phyloP scores from a whole-genome alignment of 2,888 invertebrate species.

The Endomychus coccineus region DNA sequence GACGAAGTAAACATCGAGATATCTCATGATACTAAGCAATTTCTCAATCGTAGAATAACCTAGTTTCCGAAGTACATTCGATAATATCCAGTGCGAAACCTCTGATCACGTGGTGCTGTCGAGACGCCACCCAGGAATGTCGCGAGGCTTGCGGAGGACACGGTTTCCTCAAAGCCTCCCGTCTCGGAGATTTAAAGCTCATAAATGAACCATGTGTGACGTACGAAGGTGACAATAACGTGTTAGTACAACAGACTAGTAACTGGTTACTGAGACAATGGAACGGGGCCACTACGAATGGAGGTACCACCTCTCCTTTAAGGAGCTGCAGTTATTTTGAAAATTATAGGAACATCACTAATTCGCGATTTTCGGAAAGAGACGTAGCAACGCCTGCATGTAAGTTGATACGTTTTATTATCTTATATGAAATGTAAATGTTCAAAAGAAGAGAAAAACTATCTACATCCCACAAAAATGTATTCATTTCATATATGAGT shows the following conservation, averaged over 20 bases:
- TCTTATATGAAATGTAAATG: too few species aligned
- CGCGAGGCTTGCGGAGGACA: slow-evolving; percentile 86
- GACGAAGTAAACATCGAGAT: too few species aligned
- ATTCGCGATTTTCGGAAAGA: not conserved
- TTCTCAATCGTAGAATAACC: slow-evolving; percentile 48
- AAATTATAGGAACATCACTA: not conserved
- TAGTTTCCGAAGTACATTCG: slow-evolving; percentile 63
- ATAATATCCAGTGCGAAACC: slow-evolving; percentile 62
- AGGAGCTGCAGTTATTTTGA: slow-evolving; percentile 3
- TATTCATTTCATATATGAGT: too few species aligned
- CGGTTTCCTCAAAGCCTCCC: slow-evolving; percentile 73
- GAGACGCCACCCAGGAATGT: slow-evolving; percentile 71
- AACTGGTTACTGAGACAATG: slow-evolving; percentile 76
- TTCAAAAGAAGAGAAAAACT: too few species aligned
- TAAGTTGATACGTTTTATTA: too few species aligned
- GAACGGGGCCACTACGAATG: slow-evolving; percentile 34
- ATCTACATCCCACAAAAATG: too few species aligned
- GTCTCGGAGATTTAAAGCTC: slow-evolving; percentile 74
- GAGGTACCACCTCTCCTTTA: slow-evolving; percentile 6
- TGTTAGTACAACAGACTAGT: slow-evolving; percentile 80
- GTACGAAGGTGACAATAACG: slow-evolving; percentile 92
- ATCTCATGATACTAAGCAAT: not conserved
- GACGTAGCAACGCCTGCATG: not conserved
- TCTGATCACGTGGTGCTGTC: slow-evolving; percentile 67
- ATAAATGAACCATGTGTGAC: slow-evolving; percentile 88